Evolutionary conservation across 2,888 invertebrate genomes (phyloP), one percentile per base, ranked within the genome.

Genomic region (Acanthosoma haemorrhoidale): DNA sequence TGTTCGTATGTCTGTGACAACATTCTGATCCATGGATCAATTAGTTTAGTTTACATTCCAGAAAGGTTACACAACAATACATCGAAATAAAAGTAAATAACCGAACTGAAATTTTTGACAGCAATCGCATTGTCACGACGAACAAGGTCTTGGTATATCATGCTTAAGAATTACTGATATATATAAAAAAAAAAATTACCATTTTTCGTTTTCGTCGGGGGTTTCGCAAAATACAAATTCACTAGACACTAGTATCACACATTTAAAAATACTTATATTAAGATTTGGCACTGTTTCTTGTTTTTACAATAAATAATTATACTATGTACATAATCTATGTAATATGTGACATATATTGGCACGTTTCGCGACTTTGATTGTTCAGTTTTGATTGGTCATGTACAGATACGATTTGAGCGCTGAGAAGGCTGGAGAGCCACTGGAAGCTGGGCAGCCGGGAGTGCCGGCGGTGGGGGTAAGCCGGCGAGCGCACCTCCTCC

Each of bases 211-310:
- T n/a, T n/a, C n/a, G n/a, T n/a, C n/a, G 43, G 11, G 13, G 43
- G n/a, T 21, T 43, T 43, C 43, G 11, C 21, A 21, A 21, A 43
- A 43, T 43, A 43, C 21, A 5, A 13, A 31, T n/a, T 34, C 60
- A 60, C 60, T 60, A 34, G 34, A 60, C 60, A 60, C 60, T 60
- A 60, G 15, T 60, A 60, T 60, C 60, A 60, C 60, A 60, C 18
- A 32, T n/a, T n/a, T n/a, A n/a, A n/a, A n/a, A n/a, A n/a, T n/a
- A n/a, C n/a, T n/a, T n/a, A n/a, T n/a, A n/a, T n/a, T 32, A 34
- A 34, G 16, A 43, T 29, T 60, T 60, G 60, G 60, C 60, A 60
- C 60, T 32, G 16, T 16, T 16, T 9, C 1, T 60, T 34, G 2
- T 34, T n/a, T n/a, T n/a, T n/a, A n/a, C n/a, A n/a, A n/a, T n/a